phyloP scores from a whole-genome alignment of 2,113 vertebrate genomes.

The Crotalus horridus region DNA sequence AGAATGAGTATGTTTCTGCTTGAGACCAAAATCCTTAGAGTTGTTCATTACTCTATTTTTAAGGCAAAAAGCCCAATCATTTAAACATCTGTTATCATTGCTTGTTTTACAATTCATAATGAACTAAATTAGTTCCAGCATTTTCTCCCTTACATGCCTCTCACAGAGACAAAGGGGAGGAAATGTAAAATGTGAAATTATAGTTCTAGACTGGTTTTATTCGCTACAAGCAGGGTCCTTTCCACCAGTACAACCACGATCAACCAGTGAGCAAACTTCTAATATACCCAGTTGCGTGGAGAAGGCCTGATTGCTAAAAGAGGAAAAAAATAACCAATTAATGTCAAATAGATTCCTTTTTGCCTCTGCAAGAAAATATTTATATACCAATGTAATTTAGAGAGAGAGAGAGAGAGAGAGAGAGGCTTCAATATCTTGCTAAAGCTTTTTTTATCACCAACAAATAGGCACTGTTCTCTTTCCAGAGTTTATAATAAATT shows the following conservation, averaged over 20 bases:
- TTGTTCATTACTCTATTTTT: slow-evolving; percentile 5
- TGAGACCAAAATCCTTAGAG: not conserved
- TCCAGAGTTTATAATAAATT: not conserved
- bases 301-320: slow-evolving; percentile 42
- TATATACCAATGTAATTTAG: slow-evolving; percentile 35
- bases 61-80: slow-evolving; percentile 7
- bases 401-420: not conserved
- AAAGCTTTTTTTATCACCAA: not conserved
- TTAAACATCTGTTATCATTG: slow-evolving; percentile 23
- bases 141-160: not conserved
- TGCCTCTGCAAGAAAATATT: slow-evolving; percentile 58
- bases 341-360: slow-evolving; percentile 56
- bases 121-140: slow-evolving; percentile 11
- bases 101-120: slow-evolving; percentile 39
- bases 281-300: slow-evolving; percentile 39
- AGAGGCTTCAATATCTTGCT: not conserved
- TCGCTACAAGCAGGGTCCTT: slow-evolving; percentile 45
- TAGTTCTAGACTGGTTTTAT: slow-evolving; percentile 50
- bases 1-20: not conserved
- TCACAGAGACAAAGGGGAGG: slow-evolving; percentile 43
- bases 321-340: slow-evolving; percentile 55
- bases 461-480: not conserved
- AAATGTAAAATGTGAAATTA: slow-evolving; percentile 40
- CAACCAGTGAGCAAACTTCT: slow-evolving; percentile 50
- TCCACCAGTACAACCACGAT: slow-evolving; percentile 45